A percentile compares a stretch with the other conserved stretches of the same genome.
phyloP scores from a whole-genome alignment of 2,888 invertebrate genomes.

The Buathra laborator region DNA sequence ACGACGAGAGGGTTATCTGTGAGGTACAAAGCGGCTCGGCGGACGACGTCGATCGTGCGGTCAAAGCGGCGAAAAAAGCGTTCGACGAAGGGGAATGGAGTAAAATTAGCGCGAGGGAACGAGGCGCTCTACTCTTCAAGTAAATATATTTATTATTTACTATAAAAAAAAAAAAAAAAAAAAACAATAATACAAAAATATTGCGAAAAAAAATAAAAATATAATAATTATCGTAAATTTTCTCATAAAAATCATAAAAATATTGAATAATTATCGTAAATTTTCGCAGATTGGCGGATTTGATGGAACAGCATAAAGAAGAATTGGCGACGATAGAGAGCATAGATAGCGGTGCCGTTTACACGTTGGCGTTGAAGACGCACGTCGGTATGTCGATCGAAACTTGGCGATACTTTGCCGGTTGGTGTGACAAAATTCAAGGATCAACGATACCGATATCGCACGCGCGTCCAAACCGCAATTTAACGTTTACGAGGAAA shows the following conservation, averaged over 20 bases:
- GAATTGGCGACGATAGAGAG: conserved; percentile 97
- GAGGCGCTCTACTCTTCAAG: conserved; percentile 93
- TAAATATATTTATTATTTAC: conserved; percentile 83
- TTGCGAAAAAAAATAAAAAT: too few relatives aligned
- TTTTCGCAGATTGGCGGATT: conserved; percentile 91
- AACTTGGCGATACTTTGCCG: conserved; percentile 98
- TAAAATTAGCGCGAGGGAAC: conserved; percentile 96
- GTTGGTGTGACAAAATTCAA: conserved; percentile 98
- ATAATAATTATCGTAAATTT: too few relatives aligned
- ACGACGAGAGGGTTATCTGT: conserved; percentile 93
- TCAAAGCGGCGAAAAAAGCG: conserved; percentile 94
- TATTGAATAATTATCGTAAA: too few relatives aligned
- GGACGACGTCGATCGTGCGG: conserved; percentile 95
- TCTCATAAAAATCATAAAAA: too few relatives aligned
- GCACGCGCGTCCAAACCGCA: conserved; percentile 96
- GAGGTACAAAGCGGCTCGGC: conserved; percentile 90
- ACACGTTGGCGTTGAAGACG: conserved; percentile 97
- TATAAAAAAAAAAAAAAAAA: not conserved
- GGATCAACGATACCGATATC: conserved; percentile 96
- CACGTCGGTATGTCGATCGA: conserved; percentile 99
- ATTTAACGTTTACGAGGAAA: conserved; percentile 94
- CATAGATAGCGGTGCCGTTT: conserved; percentile 98
- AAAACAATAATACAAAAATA: too few relatives aligned
- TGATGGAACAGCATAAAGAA: conserved; percentile 98
- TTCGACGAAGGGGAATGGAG: conserved; percentile 97